A percentile compares a stretch with the other conserved stretches of the same genome.
Evolutionary conservation across 2,113 vertebrate genomes (phyloP).

Genomic region (Nycticorax nycticorax): DNA sequence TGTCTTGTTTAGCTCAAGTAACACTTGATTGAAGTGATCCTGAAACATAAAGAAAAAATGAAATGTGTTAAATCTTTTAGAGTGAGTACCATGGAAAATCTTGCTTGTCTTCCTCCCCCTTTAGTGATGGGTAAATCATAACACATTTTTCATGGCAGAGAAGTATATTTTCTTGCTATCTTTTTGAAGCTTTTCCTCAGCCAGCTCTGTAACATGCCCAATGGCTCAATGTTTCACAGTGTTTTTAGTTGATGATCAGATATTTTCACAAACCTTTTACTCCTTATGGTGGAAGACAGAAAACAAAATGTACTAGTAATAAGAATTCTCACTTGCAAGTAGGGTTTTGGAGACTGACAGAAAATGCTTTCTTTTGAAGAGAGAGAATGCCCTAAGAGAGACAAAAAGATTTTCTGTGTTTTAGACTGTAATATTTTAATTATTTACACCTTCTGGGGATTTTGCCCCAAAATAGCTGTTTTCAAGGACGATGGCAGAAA

Average conservation of each 20-base stretch:
- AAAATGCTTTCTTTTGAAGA: not conserved
- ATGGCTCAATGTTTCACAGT: not conserved
- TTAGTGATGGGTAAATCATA: not conserved
- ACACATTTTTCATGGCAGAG: not conserved
- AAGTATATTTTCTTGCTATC: constrained; percentile 18
- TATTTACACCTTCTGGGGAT: constrained; percentile 2
- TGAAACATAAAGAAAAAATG: not conserved
- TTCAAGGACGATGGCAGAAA: not conserved
- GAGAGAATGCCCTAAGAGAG: not conserved
- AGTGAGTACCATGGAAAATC: not conserved
- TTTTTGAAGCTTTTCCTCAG: not conserved
- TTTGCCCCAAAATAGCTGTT: not conserved
- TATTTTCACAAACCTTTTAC: not conserved
- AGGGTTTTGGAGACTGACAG: not conserved
- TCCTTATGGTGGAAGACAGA: not conserved
- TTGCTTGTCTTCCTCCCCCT: not conserved
- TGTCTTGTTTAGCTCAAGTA: not conserved
- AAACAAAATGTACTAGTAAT: not conserved
- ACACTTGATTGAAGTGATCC: not conserved
- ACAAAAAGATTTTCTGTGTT: not conserved
- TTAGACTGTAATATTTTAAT: not conserved
- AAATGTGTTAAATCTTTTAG: not conserved
- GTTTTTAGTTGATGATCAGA: not conserved
- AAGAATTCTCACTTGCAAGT: not conserved
- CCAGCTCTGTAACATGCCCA: not conserved